phyloP scores from a whole-genome alignment of 1,140 invertebrate genomes.

The Heliconius eleuchia region DNA sequence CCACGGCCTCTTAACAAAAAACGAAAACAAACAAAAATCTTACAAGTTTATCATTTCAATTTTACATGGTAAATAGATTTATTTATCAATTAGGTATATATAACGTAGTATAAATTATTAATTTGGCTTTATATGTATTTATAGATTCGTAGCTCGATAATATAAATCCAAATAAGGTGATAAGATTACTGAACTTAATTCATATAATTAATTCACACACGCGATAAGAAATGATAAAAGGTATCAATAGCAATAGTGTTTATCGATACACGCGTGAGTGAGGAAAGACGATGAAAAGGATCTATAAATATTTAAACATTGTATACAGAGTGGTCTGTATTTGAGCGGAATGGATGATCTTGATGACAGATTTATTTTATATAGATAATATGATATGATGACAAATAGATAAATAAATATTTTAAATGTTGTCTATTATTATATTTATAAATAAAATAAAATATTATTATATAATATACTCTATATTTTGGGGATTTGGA shows the following conservation, averaged over 20 bases:
- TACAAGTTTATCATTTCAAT: no score
- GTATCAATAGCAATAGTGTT: slow-evolving; percentile 53
- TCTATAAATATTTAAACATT: slow-evolving; percentile 63
- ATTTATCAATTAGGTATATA: no score
- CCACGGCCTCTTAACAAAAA: no score
- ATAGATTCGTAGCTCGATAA: not conserved
- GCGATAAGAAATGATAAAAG: slow-evolving; percentile 15
- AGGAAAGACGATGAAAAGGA: slow-evolving; percentile 58
- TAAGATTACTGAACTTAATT: not conserved
- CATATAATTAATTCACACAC: not conserved
- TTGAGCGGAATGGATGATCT: slow-evolving; percentile 40
- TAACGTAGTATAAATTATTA: no score
- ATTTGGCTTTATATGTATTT: not conserved
- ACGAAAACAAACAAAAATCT: no score
- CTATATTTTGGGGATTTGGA: not conserved
- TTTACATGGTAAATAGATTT: no score
- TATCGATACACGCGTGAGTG: slow-evolving; percentile 56
- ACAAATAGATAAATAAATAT: not conserved
- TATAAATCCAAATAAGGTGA: slow-evolving; percentile 2
- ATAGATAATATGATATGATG: slow-evolving; percentile 32
- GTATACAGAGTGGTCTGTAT: slow-evolving; percentile 40
- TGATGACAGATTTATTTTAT: slow-evolving; percentile 58
- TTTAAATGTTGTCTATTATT: not conserved
- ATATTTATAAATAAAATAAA: not conserved
- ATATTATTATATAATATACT: not conserved